Base-by-base conservation (phyloP, 2,888 invertebrate species). In the Orchesellides sinensis region DNA sequence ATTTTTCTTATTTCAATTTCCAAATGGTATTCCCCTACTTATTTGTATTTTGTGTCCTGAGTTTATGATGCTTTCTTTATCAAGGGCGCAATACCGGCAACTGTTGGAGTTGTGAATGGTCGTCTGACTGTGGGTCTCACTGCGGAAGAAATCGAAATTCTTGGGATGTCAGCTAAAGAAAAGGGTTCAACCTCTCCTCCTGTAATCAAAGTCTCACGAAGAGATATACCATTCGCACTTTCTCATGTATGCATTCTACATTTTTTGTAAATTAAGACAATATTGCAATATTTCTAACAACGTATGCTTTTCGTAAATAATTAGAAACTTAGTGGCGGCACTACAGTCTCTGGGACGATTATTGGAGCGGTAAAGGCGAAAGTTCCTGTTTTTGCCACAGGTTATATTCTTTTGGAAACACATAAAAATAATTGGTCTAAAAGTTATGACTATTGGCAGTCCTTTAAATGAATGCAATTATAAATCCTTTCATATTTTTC, bases 341-440 rank as follows among this genome's bases (percentile, higher is more conserved):
- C 99, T 0, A 99, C 99, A 0, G 99, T 99, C 0, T 95, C 98
- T 0, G 98, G 96, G 0, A 99, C 99, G 0, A 94, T 98, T 91
- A 91, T 97, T 35, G 93, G 95, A 6, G 96, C 98, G 0, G 92
- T 95, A 83, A 91, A 93, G 85, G 94, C 94, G 8, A 96, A 95
- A 5, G 97, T 99, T 89, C 92, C 93, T 12, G 92, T 99, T 68
- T 98, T 99, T 92, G 98, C 97, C 0, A 99, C 99, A 27, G 99
- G 99, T 84, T 86, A 59, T 17, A 19, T 25, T 29, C 14, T 23
- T n/a, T 35, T 65, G 40, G 10, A 40, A n/a, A n/a, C n/a, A n/a
- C n/a, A n/a, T n/a, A n/a, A n/a, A n/a, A n/a, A n/a, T n/a, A n/a
- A n/a, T n/a, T n/a, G n/a, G n/a, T n/a, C n/a, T n/a, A n/a, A n/a